Evolutionary conservation across 2,113 vertebrate species (phyloP).

Genomic region (Melanotaenia duboulayi): DNA sequence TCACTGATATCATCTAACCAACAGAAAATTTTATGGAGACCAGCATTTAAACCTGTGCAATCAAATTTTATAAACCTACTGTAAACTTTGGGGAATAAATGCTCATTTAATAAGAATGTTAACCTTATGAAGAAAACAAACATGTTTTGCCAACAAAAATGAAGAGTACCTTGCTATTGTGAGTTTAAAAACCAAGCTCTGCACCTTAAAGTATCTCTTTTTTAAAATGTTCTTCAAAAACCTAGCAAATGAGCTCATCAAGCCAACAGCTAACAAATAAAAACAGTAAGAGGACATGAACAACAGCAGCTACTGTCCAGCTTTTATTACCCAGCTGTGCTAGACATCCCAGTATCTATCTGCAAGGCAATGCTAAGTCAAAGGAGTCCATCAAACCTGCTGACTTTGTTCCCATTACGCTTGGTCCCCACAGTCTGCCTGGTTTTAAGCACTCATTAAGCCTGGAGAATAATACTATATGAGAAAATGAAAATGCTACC

Average conservation of each 20-base stretch:
- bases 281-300: background rate
- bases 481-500: constrained; percentile 50
- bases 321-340: constrained; percentile 33
- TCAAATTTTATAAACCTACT: too few species aligned
- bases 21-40: background rate
- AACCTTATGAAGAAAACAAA: too few species aligned
- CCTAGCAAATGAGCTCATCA: background rate
- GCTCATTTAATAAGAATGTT: too few species aligned
- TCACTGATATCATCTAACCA: too few species aligned
- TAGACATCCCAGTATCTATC: constrained; percentile 20
- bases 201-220: background rate
- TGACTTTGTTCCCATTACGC: constrained; percentile 52
- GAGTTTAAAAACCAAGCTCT: background rate
- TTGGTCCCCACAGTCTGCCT: constrained; percentile 45
- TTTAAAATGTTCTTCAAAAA: background rate
- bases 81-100: too few species aligned
- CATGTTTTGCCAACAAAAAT: background rate
- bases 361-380: constrained; percentile 46
- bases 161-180: background rate
- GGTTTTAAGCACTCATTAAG: constrained; percentile 63
- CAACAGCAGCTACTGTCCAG: constrained; percentile 21
- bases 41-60: too few species aligned
- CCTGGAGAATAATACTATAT: constrained; percentile 50
- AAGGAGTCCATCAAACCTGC: constrained; percentile 51
- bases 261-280: constrained; percentile 16